A percentile compares a stretch with the other conserved stretches of the same genome.
phyloP scores from a whole-genome alignment of 1,140 invertebrate species.

The Spodoptera litura region DNA sequence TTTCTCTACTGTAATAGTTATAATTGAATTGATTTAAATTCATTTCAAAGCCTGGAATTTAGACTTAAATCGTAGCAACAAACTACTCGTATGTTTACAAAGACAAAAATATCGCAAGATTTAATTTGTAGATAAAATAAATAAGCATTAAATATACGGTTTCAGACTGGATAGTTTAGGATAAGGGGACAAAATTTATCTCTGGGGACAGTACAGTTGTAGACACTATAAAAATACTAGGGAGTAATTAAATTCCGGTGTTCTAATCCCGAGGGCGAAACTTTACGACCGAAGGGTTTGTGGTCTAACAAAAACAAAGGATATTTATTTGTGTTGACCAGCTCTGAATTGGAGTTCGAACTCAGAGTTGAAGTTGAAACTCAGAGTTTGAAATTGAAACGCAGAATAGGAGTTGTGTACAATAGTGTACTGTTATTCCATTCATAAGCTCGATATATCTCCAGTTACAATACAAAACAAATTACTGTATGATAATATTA shows the following conservation, averaged over 20 bases:
- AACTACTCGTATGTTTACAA: neutral
- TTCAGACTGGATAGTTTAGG: neutral
- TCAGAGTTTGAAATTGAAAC: neutral
- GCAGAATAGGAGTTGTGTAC: no score
- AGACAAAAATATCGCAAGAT: neutral
- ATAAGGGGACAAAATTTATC: constrained; percentile 52
- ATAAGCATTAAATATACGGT: neutral
- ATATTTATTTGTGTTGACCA: constrained; percentile 18
- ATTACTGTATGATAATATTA: constrained; percentile 4
- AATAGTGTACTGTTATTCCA: neutral
- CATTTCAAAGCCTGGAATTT: neutral
- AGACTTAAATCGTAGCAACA: neutral
- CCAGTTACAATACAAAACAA: constrained; percentile 4
- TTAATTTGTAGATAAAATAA: neutral
- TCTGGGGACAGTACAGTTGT: constrained; percentile 49
- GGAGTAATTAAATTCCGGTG: constrained; percentile 76
- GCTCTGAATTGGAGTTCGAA: neutral
- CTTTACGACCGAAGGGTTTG: constrained; percentile 63
- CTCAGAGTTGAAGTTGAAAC: neutral
- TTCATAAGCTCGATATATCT: neutral
- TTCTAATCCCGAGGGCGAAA: constrained; percentile 57
- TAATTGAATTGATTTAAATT: neutral
- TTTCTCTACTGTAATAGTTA: neutral
- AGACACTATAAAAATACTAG: constrained; percentile 54
- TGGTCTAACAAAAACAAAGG: constrained; percentile 56